These are phyloP conservation scores for Cercopithecus petaurista DNA, from an alignment of 2,797 vertebrate genomes.

Conservation along the genomic window DNA sequence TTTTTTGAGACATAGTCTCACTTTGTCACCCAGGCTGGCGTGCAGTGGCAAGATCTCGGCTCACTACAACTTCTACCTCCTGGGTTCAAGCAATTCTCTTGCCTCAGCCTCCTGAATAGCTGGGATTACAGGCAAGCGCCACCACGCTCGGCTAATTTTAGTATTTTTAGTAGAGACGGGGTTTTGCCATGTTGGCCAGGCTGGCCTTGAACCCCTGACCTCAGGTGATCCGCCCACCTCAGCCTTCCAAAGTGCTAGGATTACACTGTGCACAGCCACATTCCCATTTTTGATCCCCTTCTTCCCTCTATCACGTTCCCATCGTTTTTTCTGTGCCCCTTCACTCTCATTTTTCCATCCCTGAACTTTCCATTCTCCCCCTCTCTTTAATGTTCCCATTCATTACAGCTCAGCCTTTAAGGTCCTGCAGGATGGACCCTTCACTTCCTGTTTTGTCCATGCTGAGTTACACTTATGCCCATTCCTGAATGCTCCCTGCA, in stretches of 20 bases:
- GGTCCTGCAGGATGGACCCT: background rate
- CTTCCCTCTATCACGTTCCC: accelerated
- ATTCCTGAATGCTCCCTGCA: background rate
- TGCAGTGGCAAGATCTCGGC: background rate
- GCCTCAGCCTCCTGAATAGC: background rate
- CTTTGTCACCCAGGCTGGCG: background rate
- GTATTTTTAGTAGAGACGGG: too few relatives aligned
- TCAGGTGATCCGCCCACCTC: too few relatives aligned
- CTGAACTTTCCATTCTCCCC: too few relatives aligned
- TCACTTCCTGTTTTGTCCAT: background rate
- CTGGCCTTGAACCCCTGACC: too few relatives aligned
- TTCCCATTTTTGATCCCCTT: background rate
- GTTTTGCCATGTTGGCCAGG: too few relatives aligned
- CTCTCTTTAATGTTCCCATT: too few relatives aligned
- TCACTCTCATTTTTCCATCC: background rate
- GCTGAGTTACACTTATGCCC: background rate
- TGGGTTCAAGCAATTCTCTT: background rate
- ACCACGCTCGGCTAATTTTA: too few relatives aligned
- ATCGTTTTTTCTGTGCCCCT: too few relatives aligned
- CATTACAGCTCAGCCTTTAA: background rate
- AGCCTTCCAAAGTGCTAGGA: too few relatives aligned
- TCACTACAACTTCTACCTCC: background rate
- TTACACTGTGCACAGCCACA: accelerated
- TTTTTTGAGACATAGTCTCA: background rate
- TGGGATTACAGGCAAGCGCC: background rate